These are phyloP conservation scores for Morinoia aosen DNA, from an alignment of 2,888 invertebrate genomes.

Conservation along the genomic window DNA sequence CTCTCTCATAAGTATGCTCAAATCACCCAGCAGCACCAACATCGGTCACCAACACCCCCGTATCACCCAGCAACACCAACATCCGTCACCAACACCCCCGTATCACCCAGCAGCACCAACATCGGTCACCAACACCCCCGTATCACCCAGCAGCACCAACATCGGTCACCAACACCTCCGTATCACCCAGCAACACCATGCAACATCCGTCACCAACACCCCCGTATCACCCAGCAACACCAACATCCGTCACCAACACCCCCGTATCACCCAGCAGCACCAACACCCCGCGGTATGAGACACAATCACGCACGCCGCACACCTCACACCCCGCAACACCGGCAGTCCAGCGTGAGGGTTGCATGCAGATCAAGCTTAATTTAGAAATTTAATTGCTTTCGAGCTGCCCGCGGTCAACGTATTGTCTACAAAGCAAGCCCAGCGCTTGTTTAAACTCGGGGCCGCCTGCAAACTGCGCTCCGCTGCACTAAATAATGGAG, in stretches of 20 bases:
- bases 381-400: constrained; percentile 12
- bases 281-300: not conserved
- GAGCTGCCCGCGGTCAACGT: constrained; percentile 4
- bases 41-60: too few relatives aligned
- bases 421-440: not conserved
- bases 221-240: not conserved
- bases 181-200: not conserved
- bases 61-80: too few relatives aligned
- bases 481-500: not conserved
- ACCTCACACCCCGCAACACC: not conserved
- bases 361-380: constrained; percentile 17
- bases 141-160: too few relatives aligned
- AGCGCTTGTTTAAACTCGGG: not conserved
- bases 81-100: too few relatives aligned
- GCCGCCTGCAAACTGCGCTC: not conserved
- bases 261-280: too few relatives aligned
- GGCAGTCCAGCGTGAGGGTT: not conserved
- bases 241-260: not conserved
- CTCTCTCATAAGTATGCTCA: not conserved
- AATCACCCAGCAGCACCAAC: not conserved
- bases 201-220: too few relatives aligned
- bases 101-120: not conserved
- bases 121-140: not conserved
- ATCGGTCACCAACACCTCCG: not conserved
- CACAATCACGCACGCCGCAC: not conserved